phyloP scores from a whole-genome alignment of 2,888 invertebrate species.

The Agonopterix arenella region DNA sequence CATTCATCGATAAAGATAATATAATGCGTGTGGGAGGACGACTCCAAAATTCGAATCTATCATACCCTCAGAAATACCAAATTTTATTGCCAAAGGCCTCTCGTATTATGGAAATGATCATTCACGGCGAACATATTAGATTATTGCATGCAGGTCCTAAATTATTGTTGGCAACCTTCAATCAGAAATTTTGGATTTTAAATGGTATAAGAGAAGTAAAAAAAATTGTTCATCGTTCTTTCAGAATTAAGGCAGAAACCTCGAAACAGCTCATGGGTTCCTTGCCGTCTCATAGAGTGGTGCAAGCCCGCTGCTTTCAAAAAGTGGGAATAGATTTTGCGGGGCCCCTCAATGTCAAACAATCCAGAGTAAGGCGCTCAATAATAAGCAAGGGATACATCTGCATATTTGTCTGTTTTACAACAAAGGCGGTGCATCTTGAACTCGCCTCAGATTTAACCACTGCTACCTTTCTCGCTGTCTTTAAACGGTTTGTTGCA shows the following conservation, averaged over 20 bases:
- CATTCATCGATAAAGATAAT: no score
- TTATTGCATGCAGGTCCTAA: conserved; percentile 10
- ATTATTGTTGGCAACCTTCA: conserved; percentile 6
- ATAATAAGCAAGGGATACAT: conserved; percentile 3
- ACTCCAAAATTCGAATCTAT: conserved; percentile 9
- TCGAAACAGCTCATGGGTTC: conserved; percentile 13
- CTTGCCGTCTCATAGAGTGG: not conserved
- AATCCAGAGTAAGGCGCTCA: conserved; percentile 1
- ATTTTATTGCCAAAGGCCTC: conserved; percentile 12
- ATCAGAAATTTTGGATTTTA: conserved; percentile 13
- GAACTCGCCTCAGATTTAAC: not conserved
- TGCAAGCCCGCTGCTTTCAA: not conserved
- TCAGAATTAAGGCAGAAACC: conserved; percentile 10
- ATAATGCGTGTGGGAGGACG: no score
- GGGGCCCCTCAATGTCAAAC: not conserved
- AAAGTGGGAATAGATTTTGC: not conserved
- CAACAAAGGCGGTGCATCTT: conserved; percentile 1
- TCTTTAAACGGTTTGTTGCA: conserved; percentile 1
- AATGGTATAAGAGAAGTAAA: conserved; percentile 15
- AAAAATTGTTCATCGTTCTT: conserved; percentile 15
- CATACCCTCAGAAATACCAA: conserved; percentile 10
- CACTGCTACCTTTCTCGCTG: not conserved
- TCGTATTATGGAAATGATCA: conserved; percentile 9
- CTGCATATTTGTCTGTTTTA: conserved; percentile 1
- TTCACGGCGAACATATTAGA: conserved; percentile 10